phyloP scores from a whole-genome alignment of 2,888 invertebrate species.

The Ptychoptera albimana region DNA sequence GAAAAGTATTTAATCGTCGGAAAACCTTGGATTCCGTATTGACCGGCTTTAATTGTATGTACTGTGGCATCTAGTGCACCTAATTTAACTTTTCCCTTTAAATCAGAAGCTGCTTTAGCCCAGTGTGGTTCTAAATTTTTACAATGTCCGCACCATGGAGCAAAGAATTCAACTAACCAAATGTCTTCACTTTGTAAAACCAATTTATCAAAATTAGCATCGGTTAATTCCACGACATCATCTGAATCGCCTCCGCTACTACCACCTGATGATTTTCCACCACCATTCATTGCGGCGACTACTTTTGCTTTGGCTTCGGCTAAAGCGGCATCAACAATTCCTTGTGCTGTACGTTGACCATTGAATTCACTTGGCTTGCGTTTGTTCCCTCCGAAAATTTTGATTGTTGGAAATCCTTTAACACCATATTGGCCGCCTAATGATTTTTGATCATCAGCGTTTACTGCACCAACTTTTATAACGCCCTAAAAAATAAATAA shows the following conservation, averaged over 20 bases:
- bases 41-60: constrained; percentile 61
- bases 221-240: constrained; percentile 81
- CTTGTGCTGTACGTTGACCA: constrained; percentile 72
- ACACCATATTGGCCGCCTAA: constrained; percentile 68
- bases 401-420: constrained; percentile 88
- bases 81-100: constrained; percentile 92
- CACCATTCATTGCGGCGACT: constrained; percentile 47
- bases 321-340: constrained; percentile 72
- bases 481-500: constrained; percentile 46
- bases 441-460: constrained; percentile 78
- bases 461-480: constrained; percentile 84
- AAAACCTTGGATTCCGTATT: constrained; percentile 83
- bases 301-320: constrained; percentile 61
- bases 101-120: constrained; percentile 84
- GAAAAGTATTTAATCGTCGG: constrained; percentile 92
- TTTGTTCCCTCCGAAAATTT: constrained; percentile 80
- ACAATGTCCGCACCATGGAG: constrained; percentile 95
- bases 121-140: constrained; percentile 94
- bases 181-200: constrained; percentile 87
- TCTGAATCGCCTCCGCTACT: constrained; percentile 11
- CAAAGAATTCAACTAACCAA: constrained; percentile 97
- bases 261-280: constrained; percentile 16
- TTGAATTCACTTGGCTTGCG: constrained; percentile 67
- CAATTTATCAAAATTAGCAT: constrained; percentile 83
- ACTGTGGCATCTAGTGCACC: constrained; percentile 95